These are phyloP conservation scores for Octodon degus DNA, from an alignment of 2,113 vertebrate genomes.

Conservation along the genomic window DNA sequence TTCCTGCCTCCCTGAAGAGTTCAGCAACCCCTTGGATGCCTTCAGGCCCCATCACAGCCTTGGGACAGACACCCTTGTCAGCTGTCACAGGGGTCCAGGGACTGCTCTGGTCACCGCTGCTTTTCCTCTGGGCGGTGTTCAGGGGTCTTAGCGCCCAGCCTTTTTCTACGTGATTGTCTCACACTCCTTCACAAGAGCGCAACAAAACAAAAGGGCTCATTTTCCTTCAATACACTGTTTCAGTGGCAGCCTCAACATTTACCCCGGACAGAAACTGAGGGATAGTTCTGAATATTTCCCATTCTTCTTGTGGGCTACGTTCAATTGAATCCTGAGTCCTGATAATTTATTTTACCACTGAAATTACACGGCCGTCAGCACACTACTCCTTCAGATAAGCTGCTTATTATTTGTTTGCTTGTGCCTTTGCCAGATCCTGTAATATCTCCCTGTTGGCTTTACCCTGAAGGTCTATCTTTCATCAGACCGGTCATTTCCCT, in stretches of 20 bases:
- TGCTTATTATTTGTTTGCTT: neutral
- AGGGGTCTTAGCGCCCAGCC: neutral
- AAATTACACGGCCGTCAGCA: neutral
- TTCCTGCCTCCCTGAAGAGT: neutral
- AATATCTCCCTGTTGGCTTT: neutral
- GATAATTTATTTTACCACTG: neutral
- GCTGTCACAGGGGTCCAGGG: neutral
- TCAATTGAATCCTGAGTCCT: neutral
- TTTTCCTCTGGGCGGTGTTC: neutral
- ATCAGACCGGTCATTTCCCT: neutral
- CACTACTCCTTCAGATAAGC: neutral
- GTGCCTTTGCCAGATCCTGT: neutral
- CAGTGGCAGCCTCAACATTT: neutral
- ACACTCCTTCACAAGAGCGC: neutral
- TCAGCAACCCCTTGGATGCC: neutral
- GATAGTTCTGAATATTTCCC: neutral
- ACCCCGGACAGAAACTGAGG: neutral
- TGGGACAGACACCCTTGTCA: neutral
- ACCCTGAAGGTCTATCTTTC: neutral
- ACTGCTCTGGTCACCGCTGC: neutral
- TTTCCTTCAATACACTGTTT: neutral
- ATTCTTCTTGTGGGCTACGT: neutral
- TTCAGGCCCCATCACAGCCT: neutral
- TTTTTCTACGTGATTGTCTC: neutral
- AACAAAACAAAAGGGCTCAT: neutral